phyloP scores from a whole-genome alignment of 2,888 invertebrate genomes.

The Apotomis capreana region DNA sequence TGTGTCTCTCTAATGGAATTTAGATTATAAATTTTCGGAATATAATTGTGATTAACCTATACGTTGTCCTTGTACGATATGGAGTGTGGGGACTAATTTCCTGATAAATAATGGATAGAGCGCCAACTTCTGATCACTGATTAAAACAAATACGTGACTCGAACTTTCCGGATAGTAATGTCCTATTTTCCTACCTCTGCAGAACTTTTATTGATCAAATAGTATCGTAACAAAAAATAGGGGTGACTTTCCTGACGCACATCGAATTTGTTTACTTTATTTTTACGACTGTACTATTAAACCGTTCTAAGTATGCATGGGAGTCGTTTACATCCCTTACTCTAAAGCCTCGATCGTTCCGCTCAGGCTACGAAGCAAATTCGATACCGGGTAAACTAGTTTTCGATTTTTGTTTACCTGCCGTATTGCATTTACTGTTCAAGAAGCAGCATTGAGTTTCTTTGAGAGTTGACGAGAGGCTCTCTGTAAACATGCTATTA shows the following conservation, averaged over 20 bases:
- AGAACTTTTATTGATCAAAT: conserved; percentile 5
- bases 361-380: not conserved
- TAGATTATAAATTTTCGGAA: conserved; percentile 56
- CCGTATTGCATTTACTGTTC: not conserved
- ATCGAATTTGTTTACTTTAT: conserved; percentile 18
- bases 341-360: not conserved
- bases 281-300: conserved; percentile 12
- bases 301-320: conserved; percentile 1
- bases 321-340: not conserved
- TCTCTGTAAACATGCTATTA: not conserved
- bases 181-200: conserved; percentile 14
- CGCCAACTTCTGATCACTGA: conserved; percentile 25
- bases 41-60: conserved; percentile 49
- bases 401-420: not conserved
- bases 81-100: conserved; percentile 22
- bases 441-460: not conserved
- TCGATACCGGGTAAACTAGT: not conserved
- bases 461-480: not conserved
- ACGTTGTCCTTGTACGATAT: conserved; percentile 46
- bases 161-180: conserved; percentile 21
- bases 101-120: conserved; percentile 28
- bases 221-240: conserved; percentile 10
- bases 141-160: conserved; percentile 32
- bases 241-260: not conserved
- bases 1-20: conserved; percentile 56